A percentile compares a stretch with the other conserved stretches of the same genome.
phyloP scores from a whole-genome alignment of 2,113 vertebrate genomes.

The Stercorarius parasiticus region DNA sequence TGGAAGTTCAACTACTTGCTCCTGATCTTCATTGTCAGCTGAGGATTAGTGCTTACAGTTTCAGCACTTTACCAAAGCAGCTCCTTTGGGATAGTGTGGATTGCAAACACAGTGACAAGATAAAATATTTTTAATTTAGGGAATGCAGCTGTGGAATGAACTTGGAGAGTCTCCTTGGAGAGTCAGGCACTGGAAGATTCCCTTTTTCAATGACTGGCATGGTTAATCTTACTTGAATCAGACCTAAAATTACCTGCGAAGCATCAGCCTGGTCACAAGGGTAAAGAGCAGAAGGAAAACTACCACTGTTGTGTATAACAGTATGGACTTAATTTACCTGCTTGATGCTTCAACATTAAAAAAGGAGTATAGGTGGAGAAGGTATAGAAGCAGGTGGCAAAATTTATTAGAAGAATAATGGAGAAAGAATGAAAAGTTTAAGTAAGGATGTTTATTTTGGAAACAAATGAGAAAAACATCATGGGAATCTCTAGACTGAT shows the following conservation, averaged over 20 bases:
- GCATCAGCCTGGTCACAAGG: not conserved
- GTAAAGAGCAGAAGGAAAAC: not conserved
- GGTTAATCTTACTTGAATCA: not conserved
- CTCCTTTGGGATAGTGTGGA: constrained; percentile 1
- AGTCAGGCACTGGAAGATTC: not conserved
- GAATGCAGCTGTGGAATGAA: not conserved
- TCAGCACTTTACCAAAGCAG: constrained; percentile 39
- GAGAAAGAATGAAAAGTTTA: not conserved
- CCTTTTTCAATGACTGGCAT: not conserved
- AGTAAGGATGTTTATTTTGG: not conserved
- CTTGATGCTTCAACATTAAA: not conserved
- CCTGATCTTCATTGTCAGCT: constrained; percentile 2
- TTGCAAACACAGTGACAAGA: not conserved
- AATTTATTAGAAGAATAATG: not conserved
- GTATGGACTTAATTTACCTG: not conserved
- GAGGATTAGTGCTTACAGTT: constrained; percentile 2
- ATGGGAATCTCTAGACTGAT: not conserved
- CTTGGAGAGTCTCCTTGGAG: constrained; percentile 2
- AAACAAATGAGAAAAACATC: not conserved
- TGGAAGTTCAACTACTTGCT: not conserved
- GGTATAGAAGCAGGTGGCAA: not conserved
- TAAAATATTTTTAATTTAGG: constrained; percentile 34
- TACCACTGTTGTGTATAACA: not conserved
- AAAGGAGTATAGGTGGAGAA: not conserved
- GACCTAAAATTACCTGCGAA: not conserved